These are phyloP conservation scores for Marasmarcha lunaedactyla DNA, from an alignment of 2,888 invertebrate species.

Conservation along the genomic window DNA sequence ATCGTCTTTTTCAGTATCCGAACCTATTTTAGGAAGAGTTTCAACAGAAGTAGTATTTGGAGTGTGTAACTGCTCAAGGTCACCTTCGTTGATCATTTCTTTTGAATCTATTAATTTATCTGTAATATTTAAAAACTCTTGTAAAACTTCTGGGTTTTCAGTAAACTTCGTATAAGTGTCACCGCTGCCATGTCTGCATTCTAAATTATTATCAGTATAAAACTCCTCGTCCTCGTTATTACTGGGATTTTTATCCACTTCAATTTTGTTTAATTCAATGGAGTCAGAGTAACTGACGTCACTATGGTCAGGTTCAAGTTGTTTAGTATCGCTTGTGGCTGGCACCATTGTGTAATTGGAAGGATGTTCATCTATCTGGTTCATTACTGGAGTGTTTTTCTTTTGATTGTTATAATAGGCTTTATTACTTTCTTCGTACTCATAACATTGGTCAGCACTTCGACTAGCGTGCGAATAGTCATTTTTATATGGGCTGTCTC, in stretches of 20 bases:
- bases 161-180: constrained; percentile 61
- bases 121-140: constrained; percentile 53
- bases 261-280: constrained; percentile 28
- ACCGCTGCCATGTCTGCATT: constrained; percentile 48
- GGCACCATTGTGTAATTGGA: no score
- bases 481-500: no score
- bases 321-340: constrained; percentile 9
- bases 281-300: constrained; percentile 33
- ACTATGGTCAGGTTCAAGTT: constrained; percentile 31
- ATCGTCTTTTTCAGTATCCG: constrained; percentile 8
- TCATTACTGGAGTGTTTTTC: background rate
- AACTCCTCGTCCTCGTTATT: constrained; percentile 20
- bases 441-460: background rate
- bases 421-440: no score
- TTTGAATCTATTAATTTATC: constrained; percentile 42
- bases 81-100: constrained; percentile 23
- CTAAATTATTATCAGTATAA: background rate
- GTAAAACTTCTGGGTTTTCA: constrained; percentile 47
- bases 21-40: constrained; percentile 25
- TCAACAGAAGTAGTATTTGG: constrained; percentile 52
- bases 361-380: constrained; percentile 8
- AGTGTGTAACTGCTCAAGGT: constrained; percentile 40
- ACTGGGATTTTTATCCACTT: constrained; percentile 20
- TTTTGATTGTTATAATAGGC: background rate
- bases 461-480: background rate